These are phyloP conservation scores for Micronycteris hirsuta DNA, from an alignment of 2,113 vertebrate species.

Conservation along the genomic window DNA sequence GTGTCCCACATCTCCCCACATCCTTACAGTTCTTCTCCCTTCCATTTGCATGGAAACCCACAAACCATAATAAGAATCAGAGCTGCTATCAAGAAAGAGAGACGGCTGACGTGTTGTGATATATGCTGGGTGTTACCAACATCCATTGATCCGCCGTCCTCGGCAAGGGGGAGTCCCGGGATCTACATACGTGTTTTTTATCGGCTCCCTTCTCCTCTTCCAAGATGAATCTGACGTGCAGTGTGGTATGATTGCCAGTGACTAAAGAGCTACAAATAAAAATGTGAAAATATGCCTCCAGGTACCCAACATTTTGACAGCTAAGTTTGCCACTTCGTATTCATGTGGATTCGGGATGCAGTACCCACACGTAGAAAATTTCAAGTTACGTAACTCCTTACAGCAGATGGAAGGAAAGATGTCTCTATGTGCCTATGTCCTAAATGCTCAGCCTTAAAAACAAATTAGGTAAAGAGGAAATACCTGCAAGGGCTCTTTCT, in stretches of 20 bases:
- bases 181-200: background rate
- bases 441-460: constrained; percentile 42
- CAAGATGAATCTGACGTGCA: background rate
- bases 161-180: background rate
- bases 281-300: background rate
- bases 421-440: background rate
- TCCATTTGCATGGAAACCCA: background rate
- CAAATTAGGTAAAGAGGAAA: constrained; percentile 35
- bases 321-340: background rate
- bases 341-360: background rate
- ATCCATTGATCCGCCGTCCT: background rate
- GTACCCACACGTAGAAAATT: background rate
- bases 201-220: background rate
- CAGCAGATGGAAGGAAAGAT: constrained; percentile 37
- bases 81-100: background rate
- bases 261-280: background rate
- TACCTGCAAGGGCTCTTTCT: constrained; percentile 6
- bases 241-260: background rate
- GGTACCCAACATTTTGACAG: background rate
- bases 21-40: background rate
- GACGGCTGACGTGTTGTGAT: background rate
- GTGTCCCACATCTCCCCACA: background rate
- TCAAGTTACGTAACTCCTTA: background rate
- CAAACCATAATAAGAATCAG: background rate
- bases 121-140: background rate